Evolutionary conservation across 2,888 invertebrate species (phyloP).

Genomic region (Glaucopsyche alexis): DNA sequence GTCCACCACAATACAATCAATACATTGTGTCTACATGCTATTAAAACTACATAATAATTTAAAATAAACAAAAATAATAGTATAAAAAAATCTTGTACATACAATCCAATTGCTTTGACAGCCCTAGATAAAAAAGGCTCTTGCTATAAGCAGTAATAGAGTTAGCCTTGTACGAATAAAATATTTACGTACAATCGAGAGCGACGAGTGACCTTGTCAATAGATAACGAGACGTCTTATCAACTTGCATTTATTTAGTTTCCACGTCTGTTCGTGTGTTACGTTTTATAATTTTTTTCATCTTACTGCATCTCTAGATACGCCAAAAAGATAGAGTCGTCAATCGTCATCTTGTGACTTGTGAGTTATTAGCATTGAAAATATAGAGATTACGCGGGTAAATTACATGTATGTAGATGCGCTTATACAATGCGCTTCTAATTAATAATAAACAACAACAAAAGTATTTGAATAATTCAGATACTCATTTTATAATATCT

Average conservation of each 20-base stretch:
- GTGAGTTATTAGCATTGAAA: background rate
- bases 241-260: slow-evolving; percentile 43
- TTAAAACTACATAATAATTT: too few species aligned
- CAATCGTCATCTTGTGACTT: background rate
- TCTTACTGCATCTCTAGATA: background rate
- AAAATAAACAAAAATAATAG: too few species aligned
- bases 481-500: too few species aligned
- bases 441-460: too few species aligned
- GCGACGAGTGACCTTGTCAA: slow-evolving; percentile 54
- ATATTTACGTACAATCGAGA: slow-evolving; percentile 43
- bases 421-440: background rate
- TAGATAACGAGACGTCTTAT: slow-evolving; percentile 54
- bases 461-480: too few species aligned
- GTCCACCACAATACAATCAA: too few species aligned
- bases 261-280: slow-evolving; percentile 38
- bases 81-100: too few species aligned
- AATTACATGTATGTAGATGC: background rate
- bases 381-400: background rate
- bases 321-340: background rate
- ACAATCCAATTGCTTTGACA: slow-evolving; percentile 33
- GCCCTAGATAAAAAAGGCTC: slow-evolving; percentile 37
- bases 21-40: too few species aligned
- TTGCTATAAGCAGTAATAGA: slow-evolving; percentile 38
- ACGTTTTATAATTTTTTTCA: slow-evolving; percentile 44
- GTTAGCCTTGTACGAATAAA: slow-evolving; percentile 45